These are phyloP conservation scores for Myotis yumanensis DNA, from an alignment of 2,113 vertebrate species.

Conservation along the genomic window DNA sequence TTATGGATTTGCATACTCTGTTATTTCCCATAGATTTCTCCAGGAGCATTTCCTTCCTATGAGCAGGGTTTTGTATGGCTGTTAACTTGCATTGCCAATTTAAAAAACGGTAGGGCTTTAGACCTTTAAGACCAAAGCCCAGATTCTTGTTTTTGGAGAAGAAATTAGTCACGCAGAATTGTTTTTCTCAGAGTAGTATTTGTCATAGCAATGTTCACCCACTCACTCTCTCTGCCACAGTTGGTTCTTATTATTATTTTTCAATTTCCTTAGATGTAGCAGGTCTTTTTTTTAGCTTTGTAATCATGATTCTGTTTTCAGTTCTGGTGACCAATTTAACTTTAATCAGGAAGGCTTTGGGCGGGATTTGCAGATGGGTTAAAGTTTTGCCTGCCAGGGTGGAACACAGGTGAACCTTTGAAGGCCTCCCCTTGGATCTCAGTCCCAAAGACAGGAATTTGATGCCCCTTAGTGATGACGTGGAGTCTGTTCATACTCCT, in stretches of 20 bases:
- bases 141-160: constrained; percentile 72
- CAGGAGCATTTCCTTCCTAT: constrained; percentile 42
- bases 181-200: constrained; percentile 75
- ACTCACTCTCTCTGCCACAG: constrained; percentile 66
- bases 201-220: constrained; percentile 76
- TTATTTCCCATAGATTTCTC: constrained; percentile 47
- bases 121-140: constrained; percentile 53
- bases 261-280: constrained; percentile 53
- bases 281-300: constrained; percentile 57
- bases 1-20: background rate
- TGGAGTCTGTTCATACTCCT: background rate
- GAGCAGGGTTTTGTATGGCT: constrained; percentile 36
- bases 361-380: constrained; percentile 18
- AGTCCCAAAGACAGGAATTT: constrained; percentile 26
- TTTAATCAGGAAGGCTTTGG: background rate
- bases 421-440: constrained; percentile 36
- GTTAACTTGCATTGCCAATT: constrained; percentile 46
- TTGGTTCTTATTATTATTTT: constrained; percentile 57
- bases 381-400: background rate
- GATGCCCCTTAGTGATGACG: background rate
- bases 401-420: constrained; percentile 37
- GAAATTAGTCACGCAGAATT: constrained; percentile 77
- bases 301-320: constrained; percentile 55
- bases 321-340: constrained; percentile 54
- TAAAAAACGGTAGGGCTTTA: constrained; percentile 63